A percentile compares a stretch with the other conserved stretches of the same genome.
These are phyloP conservation scores for Microtus oregoni DNA, from an alignment of 2,113 vertebrate genomes.

Conservation along the genomic window DNA sequence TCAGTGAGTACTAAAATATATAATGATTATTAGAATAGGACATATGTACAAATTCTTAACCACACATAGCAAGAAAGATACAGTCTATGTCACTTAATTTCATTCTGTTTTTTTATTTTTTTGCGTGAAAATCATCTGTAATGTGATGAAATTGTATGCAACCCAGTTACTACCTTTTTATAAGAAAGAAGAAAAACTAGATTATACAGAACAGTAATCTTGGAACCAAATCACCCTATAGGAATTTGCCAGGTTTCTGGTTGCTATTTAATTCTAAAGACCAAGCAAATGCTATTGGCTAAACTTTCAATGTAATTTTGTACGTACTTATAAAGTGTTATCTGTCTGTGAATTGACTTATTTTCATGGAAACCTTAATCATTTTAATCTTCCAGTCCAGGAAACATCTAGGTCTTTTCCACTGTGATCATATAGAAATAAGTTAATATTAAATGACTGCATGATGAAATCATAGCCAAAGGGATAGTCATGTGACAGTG, in stretches of 20 bases:
- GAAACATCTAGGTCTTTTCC: not conserved
- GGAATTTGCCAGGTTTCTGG: not conserved
- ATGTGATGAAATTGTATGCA: not conserved
- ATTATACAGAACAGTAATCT: not conserved
- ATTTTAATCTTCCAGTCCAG: not conserved
- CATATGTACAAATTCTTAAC: not conserved
- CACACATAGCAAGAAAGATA: not conserved
- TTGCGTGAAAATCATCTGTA: not conserved
- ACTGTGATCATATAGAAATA: not conserved
- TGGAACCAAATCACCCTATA: not conserved
- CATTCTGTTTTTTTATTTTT: not conserved
- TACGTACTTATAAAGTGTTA: not conserved
- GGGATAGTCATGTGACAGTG: not conserved
- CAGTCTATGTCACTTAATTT: not conserved
- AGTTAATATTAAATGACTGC: not conserved
- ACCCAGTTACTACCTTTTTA: not conserved
- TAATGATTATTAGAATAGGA: not conserved
- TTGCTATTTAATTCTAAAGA: constrained; percentile 5
- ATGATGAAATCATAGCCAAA: not conserved
- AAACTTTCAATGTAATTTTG: not conserved
- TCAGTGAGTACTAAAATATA: not conserved
- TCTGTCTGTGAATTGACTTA: not conserved
- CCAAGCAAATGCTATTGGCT: not conserved
- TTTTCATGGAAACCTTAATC: not conserved
- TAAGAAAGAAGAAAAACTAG: constrained; percentile 8